Conservation (phyloP, 2,113 vertebrate genomes). For the Dendrocopos noguchii region DNA sequence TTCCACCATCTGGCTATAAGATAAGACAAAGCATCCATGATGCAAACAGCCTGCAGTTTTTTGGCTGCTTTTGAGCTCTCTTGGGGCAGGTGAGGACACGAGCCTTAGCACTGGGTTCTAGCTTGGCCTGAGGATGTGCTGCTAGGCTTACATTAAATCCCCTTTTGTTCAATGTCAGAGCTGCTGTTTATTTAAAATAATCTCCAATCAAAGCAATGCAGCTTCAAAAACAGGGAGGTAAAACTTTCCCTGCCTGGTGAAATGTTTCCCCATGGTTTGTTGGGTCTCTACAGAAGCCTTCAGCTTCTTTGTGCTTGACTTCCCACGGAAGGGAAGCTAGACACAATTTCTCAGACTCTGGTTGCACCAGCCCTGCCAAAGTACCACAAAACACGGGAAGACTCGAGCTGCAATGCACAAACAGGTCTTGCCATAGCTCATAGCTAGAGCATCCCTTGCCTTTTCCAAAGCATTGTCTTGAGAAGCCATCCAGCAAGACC, state of each 20-base stretch:
- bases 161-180: neutral
- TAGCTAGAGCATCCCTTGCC: accelerated
- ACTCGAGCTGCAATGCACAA: neutral
- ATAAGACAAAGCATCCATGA: neutral
- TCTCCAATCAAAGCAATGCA: neutral
- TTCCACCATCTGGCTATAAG: neutral
- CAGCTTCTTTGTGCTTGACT: neutral
- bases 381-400: neutral
- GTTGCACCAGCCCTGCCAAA: neutral
- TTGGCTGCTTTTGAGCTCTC: neutral
- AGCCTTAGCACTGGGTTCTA: neutral
- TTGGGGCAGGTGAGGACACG: neutral
- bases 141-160: neutral
- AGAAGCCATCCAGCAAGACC: neutral
- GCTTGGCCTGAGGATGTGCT: neutral
- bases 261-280: neutral
- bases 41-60: neutral
- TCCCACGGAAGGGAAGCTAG: neutral
- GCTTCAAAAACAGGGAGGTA: neutral
- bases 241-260: neutral
- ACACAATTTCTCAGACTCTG: neutral
- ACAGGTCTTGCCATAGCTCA: neutral
- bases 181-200: neutral
- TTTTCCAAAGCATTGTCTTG: neutral
- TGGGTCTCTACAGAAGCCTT: neutral